Base-by-base conservation (phyloP, 2,888 invertebrate genomes). In the Melieria picta region DNA sequence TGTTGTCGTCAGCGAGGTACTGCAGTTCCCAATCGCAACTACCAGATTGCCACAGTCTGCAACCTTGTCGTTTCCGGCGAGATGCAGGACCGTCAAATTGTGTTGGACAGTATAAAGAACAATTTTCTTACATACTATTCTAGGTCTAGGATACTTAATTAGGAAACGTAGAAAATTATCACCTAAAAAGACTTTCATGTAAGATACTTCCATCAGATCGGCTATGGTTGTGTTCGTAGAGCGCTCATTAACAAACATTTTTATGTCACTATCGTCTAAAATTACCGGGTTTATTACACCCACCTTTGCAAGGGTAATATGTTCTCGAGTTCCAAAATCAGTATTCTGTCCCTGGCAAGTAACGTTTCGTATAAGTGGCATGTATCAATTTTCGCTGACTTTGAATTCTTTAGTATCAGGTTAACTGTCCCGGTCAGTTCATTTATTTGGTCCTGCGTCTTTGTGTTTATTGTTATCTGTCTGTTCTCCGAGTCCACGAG, bases 141-240 rank as follows among this genome's bases (percentile, higher is more conserved):
- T 58, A 65, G 65, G 69, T 60, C 56, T 64, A 50, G 68, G 72
- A 52, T 68, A 67, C 43, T 62, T 67, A 47, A 71, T 71, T 71
- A 71, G 45, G 42, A 67, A 71, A 62, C 62, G 55, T 30, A 71
- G 42, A 46, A 63, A 43, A n/a, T 70, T 52, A 60, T 62, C 43
- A 67, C 63, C 56, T 71, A 58, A 47, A 50, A 69, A 42, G 45
- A 71, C 55, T 61, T 62, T 68, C 50, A 73, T 30, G 13, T 11
- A n/a, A 48, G 72, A 56, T 30, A 72, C 69, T 66, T 72, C 72
- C 63, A 72, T 71, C 64, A 71, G 52, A n/a, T 71, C 65, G 46
- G 73, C 68, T 62, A 73, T n/a, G 46, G 60, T 73, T 43, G 65
- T 52, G 61, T 71, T 71, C 56, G 71, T 73, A 47, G 65, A 69